phyloP scores from a whole-genome alignment of 2,797 vertebrate species.

The Rousettus madagascariensis region DNA sequence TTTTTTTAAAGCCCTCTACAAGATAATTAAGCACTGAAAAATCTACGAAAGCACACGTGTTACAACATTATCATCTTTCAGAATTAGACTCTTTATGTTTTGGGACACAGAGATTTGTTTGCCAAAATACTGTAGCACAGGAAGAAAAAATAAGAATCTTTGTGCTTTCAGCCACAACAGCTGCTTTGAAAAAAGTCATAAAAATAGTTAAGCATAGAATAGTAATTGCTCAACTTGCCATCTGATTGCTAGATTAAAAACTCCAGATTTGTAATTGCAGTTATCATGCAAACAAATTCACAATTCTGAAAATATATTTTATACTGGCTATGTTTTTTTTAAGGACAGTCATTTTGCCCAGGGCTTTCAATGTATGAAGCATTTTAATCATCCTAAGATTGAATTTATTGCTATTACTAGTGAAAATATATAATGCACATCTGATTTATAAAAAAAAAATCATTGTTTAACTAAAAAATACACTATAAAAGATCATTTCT shows the following conservation, averaged over 20 bases:
- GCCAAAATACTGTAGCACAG: constrained; percentile 58
- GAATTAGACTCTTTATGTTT: constrained; percentile 62
- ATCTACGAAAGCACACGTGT: constrained; percentile 34
- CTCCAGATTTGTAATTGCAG: constrained; percentile 62
- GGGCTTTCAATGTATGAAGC: background rate
- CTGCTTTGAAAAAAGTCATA: constrained; percentile 64
- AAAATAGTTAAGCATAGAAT: constrained; percentile 63
- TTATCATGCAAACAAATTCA: constrained; percentile 64
- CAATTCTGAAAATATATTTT: constrained; percentile 62
- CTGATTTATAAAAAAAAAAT: constrained; percentile 12
- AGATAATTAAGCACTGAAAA: constrained; percentile 48
- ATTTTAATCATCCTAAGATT: constrained; percentile 33
- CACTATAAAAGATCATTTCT: background rate
- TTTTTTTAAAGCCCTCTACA: background rate
- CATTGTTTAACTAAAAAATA: background rate
- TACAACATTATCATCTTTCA: constrained; percentile 44
- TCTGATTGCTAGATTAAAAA: constrained; percentile 71
- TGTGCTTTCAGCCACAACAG: constrained; percentile 69
- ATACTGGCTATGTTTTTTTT: constrained; percentile 3
- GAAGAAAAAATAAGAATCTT: constrained; percentile 62
- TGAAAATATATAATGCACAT: background rate
- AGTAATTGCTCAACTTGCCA: constrained; percentile 67
- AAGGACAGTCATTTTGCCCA: constrained; percentile 31
- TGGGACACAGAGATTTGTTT: constrained; percentile 70
- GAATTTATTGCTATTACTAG: background rate